Percentiles rank a stretch among this genome's conserved stretches.
These are phyloP conservation scores for Porites rus DNA, from an alignment of 92 coral and sea anemone genomes.

Conservation along the genomic window DNA sequence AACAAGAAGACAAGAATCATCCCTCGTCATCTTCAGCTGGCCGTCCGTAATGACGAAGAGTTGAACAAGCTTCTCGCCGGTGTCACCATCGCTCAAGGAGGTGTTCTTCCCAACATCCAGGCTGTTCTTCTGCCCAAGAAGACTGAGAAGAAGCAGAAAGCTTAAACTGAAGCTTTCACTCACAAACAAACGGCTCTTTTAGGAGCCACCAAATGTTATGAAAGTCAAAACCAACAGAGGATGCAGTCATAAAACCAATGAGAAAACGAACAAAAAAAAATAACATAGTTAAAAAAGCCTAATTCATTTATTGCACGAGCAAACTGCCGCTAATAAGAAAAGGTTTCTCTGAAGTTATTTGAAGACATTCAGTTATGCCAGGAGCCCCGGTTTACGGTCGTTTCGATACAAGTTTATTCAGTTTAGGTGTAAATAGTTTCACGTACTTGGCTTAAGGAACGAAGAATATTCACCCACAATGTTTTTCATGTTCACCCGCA, in stretches of 20 bases:
- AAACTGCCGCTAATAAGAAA: no score
- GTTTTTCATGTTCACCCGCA: no score
- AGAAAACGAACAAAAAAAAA: no score
- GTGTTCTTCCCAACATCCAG: slow-evolving; percentile 67
- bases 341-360: no score
- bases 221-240: slow-evolving; percentile 5
- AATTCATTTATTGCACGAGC: no score
- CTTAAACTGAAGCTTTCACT: slow-evolving; percentile 13
- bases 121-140: slow-evolving; percentile 68
- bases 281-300: no score
- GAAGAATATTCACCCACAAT: no score
- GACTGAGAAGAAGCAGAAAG: slow-evolving; percentile 54
- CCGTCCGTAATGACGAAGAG: slow-evolving; percentile 68
- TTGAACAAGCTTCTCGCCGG: slow-evolving; percentile 67
- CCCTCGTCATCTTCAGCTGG: slow-evolving; percentile 76
- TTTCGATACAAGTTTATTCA: no score
- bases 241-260: neutral
- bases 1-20: slow-evolving; percentile 69
- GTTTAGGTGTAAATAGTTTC: no score
- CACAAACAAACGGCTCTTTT: slow-evolving; percentile 6
- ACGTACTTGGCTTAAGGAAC: no score
- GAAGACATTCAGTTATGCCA: no score
- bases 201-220: slow-evolving; percentile 17
- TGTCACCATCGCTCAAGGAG: slow-evolving; percentile 38
- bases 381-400: no score